Percentiles rank a stretch among this genome's conserved stretches.
Conservation (phyloP, 2,888 invertebrate genomes). For the Dryadula phaetusa region DNA sequence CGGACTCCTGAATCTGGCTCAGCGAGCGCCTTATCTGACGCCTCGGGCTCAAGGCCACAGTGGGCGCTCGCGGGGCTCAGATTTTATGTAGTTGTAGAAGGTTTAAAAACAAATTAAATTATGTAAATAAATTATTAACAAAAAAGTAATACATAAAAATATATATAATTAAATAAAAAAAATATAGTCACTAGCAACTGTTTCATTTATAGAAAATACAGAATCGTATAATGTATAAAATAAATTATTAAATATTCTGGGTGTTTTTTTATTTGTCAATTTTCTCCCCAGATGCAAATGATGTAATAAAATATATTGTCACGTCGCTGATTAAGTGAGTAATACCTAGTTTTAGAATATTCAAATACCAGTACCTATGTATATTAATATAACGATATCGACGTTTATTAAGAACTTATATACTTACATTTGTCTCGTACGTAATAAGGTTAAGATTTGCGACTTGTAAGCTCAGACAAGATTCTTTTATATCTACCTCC, state of each 20-base stretch:
- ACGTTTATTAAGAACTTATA: constrained; percentile 23
- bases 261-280: constrained; percentile 48
- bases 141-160: constrained; percentile 42
- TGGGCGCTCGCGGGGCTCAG: constrained; percentile 64
- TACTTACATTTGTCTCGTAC: constrained; percentile 15
- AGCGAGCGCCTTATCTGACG: constrained; percentile 88
- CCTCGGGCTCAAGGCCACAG: constrained; percentile 77
- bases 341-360: constrained; percentile 8
- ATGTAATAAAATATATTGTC: constrained; percentile 7
- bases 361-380: constrained; percentile 16
- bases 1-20: constrained; percentile 89
- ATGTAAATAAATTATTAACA: constrained; percentile 70
- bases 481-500: constrained; percentile 22
- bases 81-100: constrained; percentile 41
- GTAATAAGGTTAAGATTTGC: constrained; percentile 11
- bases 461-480: constrained; percentile 13
- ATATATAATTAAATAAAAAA: constrained; percentile 60
- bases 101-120: constrained; percentile 35
- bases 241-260: constrained; percentile 59
- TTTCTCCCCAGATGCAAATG: constrained; percentile 9
- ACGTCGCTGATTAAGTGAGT: background rate
- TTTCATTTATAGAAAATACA: constrained; percentile 65
- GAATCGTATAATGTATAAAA: constrained; percentile 55
- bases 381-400: constrained; percentile 21
- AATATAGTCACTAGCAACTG: constrained; percentile 71